phyloP scores from a whole-genome alignment of 2,888 invertebrate genomes.

The Colletes collaris region DNA sequence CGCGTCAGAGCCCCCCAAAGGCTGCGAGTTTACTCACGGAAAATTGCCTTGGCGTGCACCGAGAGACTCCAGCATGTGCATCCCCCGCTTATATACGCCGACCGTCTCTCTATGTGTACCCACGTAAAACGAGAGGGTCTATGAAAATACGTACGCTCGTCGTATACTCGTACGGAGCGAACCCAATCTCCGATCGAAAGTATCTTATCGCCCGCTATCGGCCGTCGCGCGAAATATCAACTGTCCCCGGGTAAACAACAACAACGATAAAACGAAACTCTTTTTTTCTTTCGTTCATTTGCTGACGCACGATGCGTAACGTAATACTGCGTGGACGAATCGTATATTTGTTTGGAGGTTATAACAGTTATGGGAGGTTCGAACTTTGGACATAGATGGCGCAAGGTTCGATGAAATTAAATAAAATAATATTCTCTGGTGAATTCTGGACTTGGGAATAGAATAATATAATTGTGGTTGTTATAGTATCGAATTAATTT shows the following conservation, averaged over 20 bases:
- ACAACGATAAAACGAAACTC: background rate
- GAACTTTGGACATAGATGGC: too few species aligned
- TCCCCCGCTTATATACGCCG: background rate
- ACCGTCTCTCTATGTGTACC: background rate
- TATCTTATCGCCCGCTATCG: background rate
- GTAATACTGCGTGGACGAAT: too few species aligned
- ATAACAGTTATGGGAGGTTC: too few species aligned
- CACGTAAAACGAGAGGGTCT: slow-evolving; percentile 1
- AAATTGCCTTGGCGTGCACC: slow-evolving; percentile 62
- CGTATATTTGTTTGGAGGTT: too few species aligned
- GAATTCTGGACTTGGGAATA: too few species aligned
- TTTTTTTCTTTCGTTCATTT: too few species aligned
- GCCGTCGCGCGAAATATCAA: background rate
- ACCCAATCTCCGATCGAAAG: background rate
- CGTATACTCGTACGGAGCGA: background rate
- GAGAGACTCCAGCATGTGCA: background rate
- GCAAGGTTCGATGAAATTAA: too few species aligned
- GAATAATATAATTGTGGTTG: too few species aligned
- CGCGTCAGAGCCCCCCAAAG: slow-evolving; percentile 58
- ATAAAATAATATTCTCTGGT: too few species aligned
- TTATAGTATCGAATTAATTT: too few species aligned
- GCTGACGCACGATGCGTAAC: too few species aligned
- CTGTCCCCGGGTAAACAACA: background rate
- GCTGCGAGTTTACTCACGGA: slow-evolving; percentile 66
- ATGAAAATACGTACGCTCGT: background rate